Evolutionary conservation across 2,113 vertebrate genomes (phyloP).

Genomic region (Numenius arquata): DNA sequence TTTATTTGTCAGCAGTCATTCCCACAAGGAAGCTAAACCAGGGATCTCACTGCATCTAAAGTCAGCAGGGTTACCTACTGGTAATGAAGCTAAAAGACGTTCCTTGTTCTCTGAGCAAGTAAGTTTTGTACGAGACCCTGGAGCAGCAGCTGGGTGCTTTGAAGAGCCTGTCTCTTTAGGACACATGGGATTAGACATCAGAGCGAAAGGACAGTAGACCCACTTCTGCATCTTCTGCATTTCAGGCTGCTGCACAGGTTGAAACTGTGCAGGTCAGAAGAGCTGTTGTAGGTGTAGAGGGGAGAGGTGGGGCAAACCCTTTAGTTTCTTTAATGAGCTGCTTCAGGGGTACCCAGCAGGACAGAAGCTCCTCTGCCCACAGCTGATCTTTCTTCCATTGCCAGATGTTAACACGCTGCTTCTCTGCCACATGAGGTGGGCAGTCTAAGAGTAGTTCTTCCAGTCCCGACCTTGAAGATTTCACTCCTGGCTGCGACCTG

Average conservation of each 20-base stretch:
- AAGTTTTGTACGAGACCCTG: fast-evolving
- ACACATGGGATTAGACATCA: background rate
- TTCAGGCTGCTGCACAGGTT: background rate
- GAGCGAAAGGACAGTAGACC: background rate
- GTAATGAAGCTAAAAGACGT: background rate
- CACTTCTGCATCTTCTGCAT: background rate
- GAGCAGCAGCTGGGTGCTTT: background rate
- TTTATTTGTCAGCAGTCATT: background rate
- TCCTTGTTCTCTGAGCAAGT: background rate
- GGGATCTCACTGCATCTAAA: background rate
- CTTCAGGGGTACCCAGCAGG: background rate
- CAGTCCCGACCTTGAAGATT: background rate
- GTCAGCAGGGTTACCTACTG: background rate
- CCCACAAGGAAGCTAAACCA: background rate
- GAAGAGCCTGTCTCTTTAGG: background rate
- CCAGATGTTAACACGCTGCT: background rate
- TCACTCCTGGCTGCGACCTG: background rate
- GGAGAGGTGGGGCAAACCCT: background rate
- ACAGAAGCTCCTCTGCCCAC: background rate
- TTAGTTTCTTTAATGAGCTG: background rate
- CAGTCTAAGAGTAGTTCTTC: background rate
- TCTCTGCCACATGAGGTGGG: background rate
- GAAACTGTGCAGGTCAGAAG: background rate
- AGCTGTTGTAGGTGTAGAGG: background rate
- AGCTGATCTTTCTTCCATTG: background rate